Evolutionary conservation across 2,888 invertebrate species (phyloP).

Genomic region (Plebejus argus): DNA sequence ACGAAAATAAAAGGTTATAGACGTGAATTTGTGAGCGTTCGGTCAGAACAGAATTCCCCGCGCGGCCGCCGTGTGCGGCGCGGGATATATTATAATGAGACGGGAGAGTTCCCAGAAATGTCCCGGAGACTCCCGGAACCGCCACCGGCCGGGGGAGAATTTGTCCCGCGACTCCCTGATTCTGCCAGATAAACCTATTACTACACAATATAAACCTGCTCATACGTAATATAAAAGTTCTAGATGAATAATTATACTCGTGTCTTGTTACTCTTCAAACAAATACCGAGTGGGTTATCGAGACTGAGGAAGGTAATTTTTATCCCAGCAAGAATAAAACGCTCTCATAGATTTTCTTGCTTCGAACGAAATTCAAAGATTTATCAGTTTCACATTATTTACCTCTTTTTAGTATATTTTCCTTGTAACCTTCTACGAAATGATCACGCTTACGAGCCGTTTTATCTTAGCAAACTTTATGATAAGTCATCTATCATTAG

Average conservation of each 20-base stretch:
- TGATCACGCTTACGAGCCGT: neutral
- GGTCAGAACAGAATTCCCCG: conserved; percentile 79
- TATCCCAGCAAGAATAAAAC: neutral
- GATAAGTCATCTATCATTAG: neutral
- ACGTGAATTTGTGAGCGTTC: conserved; percentile 80
- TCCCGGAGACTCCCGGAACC: conserved; percentile 68
- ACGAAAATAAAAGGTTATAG: conserved; percentile 78
- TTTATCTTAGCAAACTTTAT: neutral
- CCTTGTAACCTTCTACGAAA: neutral
- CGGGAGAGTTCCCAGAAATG: conserved; percentile 68
- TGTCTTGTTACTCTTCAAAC: neutral
- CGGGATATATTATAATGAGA: conserved; percentile 77
- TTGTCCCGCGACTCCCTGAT: conserved; percentile 17
- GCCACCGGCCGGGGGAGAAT: conserved; percentile 42
- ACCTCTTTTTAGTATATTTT: neutral
- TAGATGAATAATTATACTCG: neutral
- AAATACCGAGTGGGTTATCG: too few relatives aligned
- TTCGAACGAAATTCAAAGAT: neutral
- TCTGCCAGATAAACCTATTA: conserved; percentile 37
- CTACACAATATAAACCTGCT: neutral
- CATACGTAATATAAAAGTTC: neutral
- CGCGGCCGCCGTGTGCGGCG: conserved; percentile 81
- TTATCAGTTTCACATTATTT: neutral
- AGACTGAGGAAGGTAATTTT: neutral
- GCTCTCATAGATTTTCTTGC: neutral